phyloP scores from a whole-genome alignment of 2,113 vertebrate species.

The Chlamydotis undulata region DNA sequence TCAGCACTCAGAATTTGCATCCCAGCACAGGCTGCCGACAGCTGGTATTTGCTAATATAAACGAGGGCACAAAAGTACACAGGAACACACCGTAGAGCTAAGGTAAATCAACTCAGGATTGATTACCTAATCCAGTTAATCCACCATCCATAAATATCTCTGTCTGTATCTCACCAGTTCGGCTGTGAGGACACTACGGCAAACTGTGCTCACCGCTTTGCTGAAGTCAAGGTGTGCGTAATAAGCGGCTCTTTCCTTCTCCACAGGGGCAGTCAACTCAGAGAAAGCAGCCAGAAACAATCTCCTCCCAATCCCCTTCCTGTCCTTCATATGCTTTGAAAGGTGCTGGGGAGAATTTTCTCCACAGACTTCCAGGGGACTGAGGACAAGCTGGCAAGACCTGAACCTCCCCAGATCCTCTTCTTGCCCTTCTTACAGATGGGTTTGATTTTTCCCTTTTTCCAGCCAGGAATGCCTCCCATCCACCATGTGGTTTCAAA shows the following conservation, averaged over 20 bases:
- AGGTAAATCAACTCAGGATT: too few species aligned
- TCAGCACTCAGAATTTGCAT: neutral
- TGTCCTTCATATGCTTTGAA: neutral
- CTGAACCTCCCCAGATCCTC: neutral
- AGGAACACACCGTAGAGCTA: neutral
- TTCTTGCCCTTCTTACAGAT: neutral
- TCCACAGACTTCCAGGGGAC: neutral
- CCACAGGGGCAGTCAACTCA: neutral
- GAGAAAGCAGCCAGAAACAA: neutral
- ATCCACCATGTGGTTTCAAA: neutral
- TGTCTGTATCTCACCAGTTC: neutral
- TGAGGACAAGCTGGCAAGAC: neutral
- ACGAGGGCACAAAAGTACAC: neutral
- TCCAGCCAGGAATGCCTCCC: neutral
- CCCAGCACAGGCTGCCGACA: neutral
- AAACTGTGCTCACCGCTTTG: neutral
- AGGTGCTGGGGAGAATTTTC: neutral
- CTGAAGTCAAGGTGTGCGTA: accelerated
- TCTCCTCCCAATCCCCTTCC: neutral
- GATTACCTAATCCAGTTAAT: neutral
- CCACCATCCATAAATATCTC: neutral
- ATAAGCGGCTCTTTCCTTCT: neutral
- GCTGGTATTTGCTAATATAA: neutral
- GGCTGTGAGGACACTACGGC: accelerated
- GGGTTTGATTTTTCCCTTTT: neutral